Evolutionary conservation across 1,140 invertebrate genomes (phyloP), one percentile per base, ranked within the genome.

Genomic region (Drosophila arawakana): DNA sequence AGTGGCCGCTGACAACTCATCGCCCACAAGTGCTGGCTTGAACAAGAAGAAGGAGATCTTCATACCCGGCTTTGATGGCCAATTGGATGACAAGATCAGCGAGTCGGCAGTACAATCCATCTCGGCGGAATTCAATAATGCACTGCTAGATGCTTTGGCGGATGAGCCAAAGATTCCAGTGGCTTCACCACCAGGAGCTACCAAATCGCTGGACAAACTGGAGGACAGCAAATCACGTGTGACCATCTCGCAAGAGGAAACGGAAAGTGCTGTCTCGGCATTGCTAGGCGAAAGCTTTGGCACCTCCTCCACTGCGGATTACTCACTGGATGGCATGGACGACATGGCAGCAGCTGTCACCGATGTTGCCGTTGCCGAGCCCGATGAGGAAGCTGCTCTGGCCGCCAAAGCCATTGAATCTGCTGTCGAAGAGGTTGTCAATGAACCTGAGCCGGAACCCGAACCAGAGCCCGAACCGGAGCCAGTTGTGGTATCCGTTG

Each of bases 221-320:
- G 96, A 96, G 71, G 96, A 97, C 72, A 86, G 63, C 47, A 97
- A 97, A 82, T 95, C 96, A 0, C 93, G 97, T 46, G 95, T 96
- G 1, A 94, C 97, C 0, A 98, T 98, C 77, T 98, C 97, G 1
- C 97, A 98, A 93, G 97, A 98, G 93, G 97, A 98, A 93, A 98
- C 97, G 0, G 97, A 97, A 88, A 97, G 97, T 92, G 97, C 97
- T 0, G 97, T 98, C 0, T 97, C 97, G 2, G 97, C 97, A 7
- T 92, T 98, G 5, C 91, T 98, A 21, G 96, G 96, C 39, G 97
- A 97, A 92, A 97, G 96, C 63, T 97, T 97, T 90, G 96, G 96
- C 7, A 92, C 82, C 7, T 89, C 89, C 6, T 94, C 92, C 0
- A 93, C 93, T 6, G 92, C 94, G 7, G 94, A 94, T 61, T 94